Base-by-base conservation (phyloP, 2,888 invertebrate species). In the Isoperla grammatica region DNA sequence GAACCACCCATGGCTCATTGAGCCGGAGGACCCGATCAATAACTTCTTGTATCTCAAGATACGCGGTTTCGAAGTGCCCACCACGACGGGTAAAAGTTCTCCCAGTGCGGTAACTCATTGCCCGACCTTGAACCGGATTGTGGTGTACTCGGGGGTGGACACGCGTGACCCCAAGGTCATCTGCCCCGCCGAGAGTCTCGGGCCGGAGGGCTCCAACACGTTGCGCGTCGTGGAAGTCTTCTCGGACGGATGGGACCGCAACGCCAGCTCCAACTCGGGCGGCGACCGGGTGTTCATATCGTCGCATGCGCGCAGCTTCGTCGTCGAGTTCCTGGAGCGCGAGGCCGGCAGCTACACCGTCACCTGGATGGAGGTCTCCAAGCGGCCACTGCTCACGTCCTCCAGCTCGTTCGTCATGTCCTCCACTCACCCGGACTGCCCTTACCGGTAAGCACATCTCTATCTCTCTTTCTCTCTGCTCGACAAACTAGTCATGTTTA, bases 321-420 rank as follows among this genome's bases (percentile, higher is more conserved):
- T 88, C 48, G 81, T 89, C 53, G 88, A 88, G 72, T 88, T 88
- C 71, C 72, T 87, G 35, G 87, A 87, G 70, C 80, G 83, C 53
- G 87, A 88, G 69, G 81, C 83, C 13, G 87, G 87, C 1, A 84
- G 82, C 71, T 88, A 88, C 72, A 81, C 81, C 40, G 84, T 89
- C 50, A 85, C 85, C 67, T 89, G 88, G 88, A 86, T 88, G 75
- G 87, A 88, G 67, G 82, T 88, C 29, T 86, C 86, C 63, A 88
- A 71, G 60, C 64, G 71, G 45, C 71, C 72, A 12, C 67, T 66
- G 5, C 66, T 69, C 15, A 67, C 69, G 37, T 58, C 67, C 83
- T 70, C 81, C 84, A 69, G 81, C 82, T 69, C 82, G 1, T 70
- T 76, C 64, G 69, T 77, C 42, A 79, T 81, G 68, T 79, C 79